Evolutionary conservation across 2,113 vertebrate species (phyloP).

Genomic region (Podarcis cretensis): DNA sequence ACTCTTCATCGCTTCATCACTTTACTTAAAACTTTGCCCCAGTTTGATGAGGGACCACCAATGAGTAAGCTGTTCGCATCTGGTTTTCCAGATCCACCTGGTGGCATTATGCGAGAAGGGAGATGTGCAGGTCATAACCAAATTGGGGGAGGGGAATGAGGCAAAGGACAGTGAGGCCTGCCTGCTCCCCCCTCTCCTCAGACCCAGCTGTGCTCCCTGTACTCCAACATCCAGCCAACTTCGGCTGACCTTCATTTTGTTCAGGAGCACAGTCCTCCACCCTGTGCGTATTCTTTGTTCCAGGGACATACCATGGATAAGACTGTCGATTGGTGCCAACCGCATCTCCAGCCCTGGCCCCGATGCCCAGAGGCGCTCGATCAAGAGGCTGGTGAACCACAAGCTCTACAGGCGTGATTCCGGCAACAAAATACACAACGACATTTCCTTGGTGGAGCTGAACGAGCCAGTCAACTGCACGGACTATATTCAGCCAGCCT

Average conservation of each 20-base stretch:
- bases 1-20: too few species aligned
- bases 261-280: too few species aligned
- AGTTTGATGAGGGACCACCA: too few species aligned
- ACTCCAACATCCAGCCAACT: neutral
- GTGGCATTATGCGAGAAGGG: too few species aligned
- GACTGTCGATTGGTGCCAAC: constrained; percentile 56
- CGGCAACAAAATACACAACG: neutral
- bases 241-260: neutral
- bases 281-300: neutral
- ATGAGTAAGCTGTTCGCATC: too few species aligned
- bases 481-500: constrained; percentile 29
- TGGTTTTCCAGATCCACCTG: too few species aligned
- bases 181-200: neutral
- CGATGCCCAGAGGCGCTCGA: neutral
- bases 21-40: too few species aligned
- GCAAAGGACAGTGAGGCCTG: too few species aligned
- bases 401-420: constrained; percentile 9
- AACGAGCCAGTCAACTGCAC: neutral
- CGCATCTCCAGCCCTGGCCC: constrained; percentile 25
- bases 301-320: constrained; percentile 56
- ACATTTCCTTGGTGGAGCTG: constrained; percentile 29
- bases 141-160: too few species aligned
- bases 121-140: too few species aligned
- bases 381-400: constrained; percentile 28
- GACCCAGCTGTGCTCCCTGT: too few species aligned